Base-by-base conservation (phyloP, 2,888 invertebrate genomes). In the Liopterus haemorrhoidalis region DNA sequence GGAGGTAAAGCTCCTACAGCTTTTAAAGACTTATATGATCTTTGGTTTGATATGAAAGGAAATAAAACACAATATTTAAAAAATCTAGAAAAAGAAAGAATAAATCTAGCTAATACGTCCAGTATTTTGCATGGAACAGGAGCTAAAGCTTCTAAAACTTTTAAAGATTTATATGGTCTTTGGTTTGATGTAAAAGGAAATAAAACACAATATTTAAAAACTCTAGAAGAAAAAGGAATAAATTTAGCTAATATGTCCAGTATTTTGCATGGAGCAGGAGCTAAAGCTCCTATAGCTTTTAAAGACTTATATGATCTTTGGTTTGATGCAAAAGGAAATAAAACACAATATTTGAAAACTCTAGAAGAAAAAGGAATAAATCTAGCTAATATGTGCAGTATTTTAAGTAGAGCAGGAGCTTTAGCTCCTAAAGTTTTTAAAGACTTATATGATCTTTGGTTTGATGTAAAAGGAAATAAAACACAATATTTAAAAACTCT, bases 1-100 rank as follows among this genome's bases (percentile, higher is more conserved):
- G n/a, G n/a, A n/a, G 49, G 49, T 49, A 49, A 55, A 55, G 47
- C 60, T 41, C 59, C 60, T 56, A 59, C 54, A 54, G 39, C 45
- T 37, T 55, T 55, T 57, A 41, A 58, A 54, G 54, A 46, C 49
- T 55, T 58, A 45, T 54, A 58, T 54, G 54, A 52, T 39, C 49
- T 59, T 57, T 59, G 59, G 55, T 59, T 58, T 59, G 59, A 59
- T 57, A 54, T 55, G 48, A 53, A 21, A 41, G 61, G 60, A 54
- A 60, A 53, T 18, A 59, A 48, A 56, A 61, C 57, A 46, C 31
- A 54, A 31, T 60, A 61, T 57, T 58, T 61, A 50, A 59, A 56
- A 36, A 11, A 21, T 36, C 21, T 36, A 24, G 22, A 36, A 36
- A 21, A 22, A 36, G 22, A 36, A 12, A 22, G 21, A 36, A 36